phyloP scores from a whole-genome alignment of 2,113 vertebrate genomes.

The Thamnaconus septentrionalis region DNA sequence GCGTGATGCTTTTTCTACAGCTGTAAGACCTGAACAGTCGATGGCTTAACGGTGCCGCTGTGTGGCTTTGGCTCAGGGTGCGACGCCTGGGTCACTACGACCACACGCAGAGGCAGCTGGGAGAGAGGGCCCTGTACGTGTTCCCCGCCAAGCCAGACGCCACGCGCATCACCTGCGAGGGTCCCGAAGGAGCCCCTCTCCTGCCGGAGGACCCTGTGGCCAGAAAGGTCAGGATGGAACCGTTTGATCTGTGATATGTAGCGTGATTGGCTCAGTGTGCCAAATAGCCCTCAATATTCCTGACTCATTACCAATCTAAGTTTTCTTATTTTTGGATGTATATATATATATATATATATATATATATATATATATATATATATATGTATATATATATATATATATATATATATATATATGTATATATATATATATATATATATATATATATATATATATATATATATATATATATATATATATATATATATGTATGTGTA shows the following conservation, averaged over 20 bases:
- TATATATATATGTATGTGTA: too few species aligned
- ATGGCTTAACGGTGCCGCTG: not conserved
- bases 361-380: too few species aligned
- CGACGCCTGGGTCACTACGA: slow-evolving; percentile 94
- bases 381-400: too few species aligned
- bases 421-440: too few species aligned
- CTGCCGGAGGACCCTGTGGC: slow-evolving; percentile 89
- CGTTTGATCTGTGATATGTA: not conserved
- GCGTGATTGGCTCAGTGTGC: not conserved
- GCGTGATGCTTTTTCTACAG: not conserved
- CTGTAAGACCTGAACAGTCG: not conserved
- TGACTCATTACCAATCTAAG: too few species aligned
- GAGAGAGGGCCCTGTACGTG: slow-evolving; percentile 92
- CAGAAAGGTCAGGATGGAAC: slow-evolving; percentile 83
- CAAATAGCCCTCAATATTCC: not conserved
- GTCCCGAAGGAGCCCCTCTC: slow-evolving; percentile 86
- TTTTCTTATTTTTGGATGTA: too few species aligned
- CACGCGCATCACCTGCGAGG: slow-evolving; percentile 92
- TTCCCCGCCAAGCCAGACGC: slow-evolving; percentile 93
- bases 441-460: too few species aligned
- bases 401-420: too few species aligned
- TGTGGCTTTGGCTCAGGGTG: slow-evolving; percentile 75
- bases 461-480: too few species aligned
- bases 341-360: too few species aligned
- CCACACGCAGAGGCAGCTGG: slow-evolving; percentile 95